Evolutionary conservation across 2,888 invertebrate species (phyloP), one percentile per base, ranked within the genome.

Genomic region (Parasteatoda lunata): DNA sequence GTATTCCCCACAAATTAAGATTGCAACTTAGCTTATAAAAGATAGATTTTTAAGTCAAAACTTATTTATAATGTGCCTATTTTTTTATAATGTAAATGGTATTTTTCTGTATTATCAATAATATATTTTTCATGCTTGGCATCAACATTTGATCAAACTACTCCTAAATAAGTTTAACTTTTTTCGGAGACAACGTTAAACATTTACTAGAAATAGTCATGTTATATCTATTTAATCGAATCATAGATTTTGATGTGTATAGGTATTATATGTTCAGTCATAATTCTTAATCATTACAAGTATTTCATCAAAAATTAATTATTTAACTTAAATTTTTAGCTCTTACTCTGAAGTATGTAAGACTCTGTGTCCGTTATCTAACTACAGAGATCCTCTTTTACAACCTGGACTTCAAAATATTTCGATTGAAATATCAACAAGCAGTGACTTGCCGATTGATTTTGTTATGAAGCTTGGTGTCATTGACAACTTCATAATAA

Each of bases 401-500:
- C 49, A 9, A 4, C n/a, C 75, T 52, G 73, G 73, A 5, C 47
- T n/a, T 5, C 81, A 87, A 45, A 65, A 78, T 52, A 82, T 87
- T 47, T 75, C 48, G 4, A 64, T 87, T 47, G 82, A 83, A 71
- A 45, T 87, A 45, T 75, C 87, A 9, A 78, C 87, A 9, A 73
- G 69, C 45, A 82, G 82, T 65, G 30, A 30, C 30, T 30, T 30
- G 30, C 30, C 30, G 30, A 30, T 78, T 9, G 77, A 73, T 59
- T 87, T 82, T 64, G n/a, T 51, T 0, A 92, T 96, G n/a, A 91
- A 90, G 0, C 94, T 96, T 5, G 93, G 93, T 64, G 92, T 94
- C 0, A 94, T 94, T 1, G 89, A 92, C 7, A 93, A 95, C 89
- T 96, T 96, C 90, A 90, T 92, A 86, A 90, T 94, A 64, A 90